Percentiles rank a stretch among this genome's conserved stretches.
Evolutionary conservation across 2,797 vertebrate species (phyloP).

Genomic region (Podarcis lilfordi): DNA sequence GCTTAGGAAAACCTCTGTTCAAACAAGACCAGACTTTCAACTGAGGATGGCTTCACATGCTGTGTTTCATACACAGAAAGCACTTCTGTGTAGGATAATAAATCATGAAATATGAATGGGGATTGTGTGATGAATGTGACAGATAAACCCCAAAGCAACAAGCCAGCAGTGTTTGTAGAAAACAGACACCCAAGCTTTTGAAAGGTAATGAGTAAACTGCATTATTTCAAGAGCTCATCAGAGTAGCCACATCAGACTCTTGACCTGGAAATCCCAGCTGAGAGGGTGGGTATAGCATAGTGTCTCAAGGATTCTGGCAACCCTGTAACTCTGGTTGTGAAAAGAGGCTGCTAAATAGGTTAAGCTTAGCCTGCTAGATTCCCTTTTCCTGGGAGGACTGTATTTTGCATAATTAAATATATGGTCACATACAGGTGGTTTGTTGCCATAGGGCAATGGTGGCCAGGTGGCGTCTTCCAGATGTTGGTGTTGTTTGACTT

Average conservation of each 20-base stretch:
- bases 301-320: no score
- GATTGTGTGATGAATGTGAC: not conserved
- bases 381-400: no score
- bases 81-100: not conserved
- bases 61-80: not conserved
- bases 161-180: not conserved
- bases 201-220: not conserved
- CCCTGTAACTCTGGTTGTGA: no score
- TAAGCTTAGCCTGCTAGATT: no score
- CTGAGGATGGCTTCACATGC: not conserved
- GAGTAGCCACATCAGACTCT: not conserved
- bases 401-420: no score
- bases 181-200: not conserved
- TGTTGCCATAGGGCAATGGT: no score
- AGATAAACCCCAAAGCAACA: not conserved
- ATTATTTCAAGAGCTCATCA: not conserved
- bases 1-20: slow-evolving; percentile 42
- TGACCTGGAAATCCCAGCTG: no score
- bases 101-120: not conserved
- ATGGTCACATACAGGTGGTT: no score
- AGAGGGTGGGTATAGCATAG: no score
- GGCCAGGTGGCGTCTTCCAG: no score
- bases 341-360: no score
- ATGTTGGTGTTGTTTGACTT: no score
- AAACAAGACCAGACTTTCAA: slow-evolving; percentile 38